Evolutionary conservation across 2,113 vertebrate genomes (phyloP).

Genomic region (Mormoops blainvillei): DNA sequence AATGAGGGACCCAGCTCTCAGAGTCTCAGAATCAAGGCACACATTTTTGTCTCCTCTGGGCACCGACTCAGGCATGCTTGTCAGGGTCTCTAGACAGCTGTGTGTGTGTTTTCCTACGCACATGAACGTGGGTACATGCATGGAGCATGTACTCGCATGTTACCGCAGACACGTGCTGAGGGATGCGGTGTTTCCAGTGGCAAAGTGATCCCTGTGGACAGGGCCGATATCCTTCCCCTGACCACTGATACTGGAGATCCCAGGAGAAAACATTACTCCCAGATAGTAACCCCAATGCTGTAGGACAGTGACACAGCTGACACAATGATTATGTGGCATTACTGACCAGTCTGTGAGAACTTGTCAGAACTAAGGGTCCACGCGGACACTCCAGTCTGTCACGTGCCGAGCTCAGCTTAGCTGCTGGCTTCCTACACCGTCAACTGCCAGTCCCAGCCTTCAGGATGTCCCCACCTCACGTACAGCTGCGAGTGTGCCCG

Average conservation of each 20-base stretch:
- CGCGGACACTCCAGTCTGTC: neutral
- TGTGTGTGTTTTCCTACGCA: neutral
- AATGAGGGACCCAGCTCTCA: conserved; percentile 31
- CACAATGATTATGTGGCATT: neutral
- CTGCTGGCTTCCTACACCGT: neutral
- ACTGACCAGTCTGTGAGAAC: neutral
- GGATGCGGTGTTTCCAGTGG: neutral
- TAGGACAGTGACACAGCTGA: neutral
- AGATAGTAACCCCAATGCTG: neutral
- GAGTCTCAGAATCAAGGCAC: neutral
- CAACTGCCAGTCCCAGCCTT: neutral
- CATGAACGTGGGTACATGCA: rapidly evolving
- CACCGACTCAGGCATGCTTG: neutral
- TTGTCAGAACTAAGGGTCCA: neutral
- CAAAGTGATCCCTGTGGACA: neutral
- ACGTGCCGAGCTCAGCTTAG: neutral
- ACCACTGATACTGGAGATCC: neutral
- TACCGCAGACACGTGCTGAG: neutral
- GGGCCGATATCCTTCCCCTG: neutral
- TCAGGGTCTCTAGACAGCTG: neutral
- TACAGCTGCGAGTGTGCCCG: neutral
- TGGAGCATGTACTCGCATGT: neutral
- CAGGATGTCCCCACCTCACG: neutral
- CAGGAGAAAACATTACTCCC: neutral
- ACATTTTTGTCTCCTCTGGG: neutral